Conservation (phyloP, 2,888 invertebrate species). For the Cordylochernes scorpioides region DNA sequence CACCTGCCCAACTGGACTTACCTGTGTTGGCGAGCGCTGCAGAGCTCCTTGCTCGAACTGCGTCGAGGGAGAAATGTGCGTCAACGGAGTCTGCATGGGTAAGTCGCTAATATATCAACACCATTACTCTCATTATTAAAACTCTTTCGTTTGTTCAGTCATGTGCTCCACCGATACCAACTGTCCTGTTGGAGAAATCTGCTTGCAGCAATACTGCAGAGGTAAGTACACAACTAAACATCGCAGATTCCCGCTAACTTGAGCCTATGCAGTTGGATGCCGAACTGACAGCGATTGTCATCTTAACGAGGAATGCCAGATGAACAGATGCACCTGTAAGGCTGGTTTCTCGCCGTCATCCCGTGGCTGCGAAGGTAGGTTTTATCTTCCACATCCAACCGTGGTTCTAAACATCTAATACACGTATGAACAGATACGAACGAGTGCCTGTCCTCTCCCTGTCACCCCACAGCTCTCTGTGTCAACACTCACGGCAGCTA, state of each 20-base stretch:
- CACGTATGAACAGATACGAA: slow-evolving; percentile 33
- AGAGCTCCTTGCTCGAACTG: slow-evolving; percentile 14
- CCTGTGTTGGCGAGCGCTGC: slow-evolving; percentile 35
- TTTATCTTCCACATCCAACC: neutral
- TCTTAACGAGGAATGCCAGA: slow-evolving; percentile 33
- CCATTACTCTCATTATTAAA: neutral
- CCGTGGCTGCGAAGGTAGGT: slow-evolving; percentile 34
- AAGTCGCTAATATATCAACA: slow-evolving; percentile 2
- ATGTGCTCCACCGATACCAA: slow-evolving; percentile 71
- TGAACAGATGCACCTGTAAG: slow-evolving; percentile 18
- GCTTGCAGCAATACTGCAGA: slow-evolving; percentile 44
- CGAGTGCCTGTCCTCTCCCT: slow-evolving; percentile 38
- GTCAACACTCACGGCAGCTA: slow-evolving; percentile 51
- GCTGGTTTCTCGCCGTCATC: slow-evolving; percentile 43
- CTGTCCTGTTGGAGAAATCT: slow-evolving; percentile 58
- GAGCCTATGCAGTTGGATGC: slow-evolving; percentile 34
- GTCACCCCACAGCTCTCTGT: slow-evolving; percentile 51
- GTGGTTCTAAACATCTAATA: neutral
- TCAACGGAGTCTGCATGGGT: slow-evolving; percentile 14
- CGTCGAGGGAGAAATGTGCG: slow-evolving; percentile 16
- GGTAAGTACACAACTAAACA: slow-evolving; percentile 6
- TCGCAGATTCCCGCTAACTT: neutral
- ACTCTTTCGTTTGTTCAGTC: slow-evolving; percentile 28
- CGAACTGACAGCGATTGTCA: slow-evolving; percentile 51
- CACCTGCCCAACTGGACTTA: slow-evolving; percentile 41